Evolutionary conservation across 1,140 invertebrate genomes (phyloP).

Genomic region (Araneus ventricosus): DNA sequence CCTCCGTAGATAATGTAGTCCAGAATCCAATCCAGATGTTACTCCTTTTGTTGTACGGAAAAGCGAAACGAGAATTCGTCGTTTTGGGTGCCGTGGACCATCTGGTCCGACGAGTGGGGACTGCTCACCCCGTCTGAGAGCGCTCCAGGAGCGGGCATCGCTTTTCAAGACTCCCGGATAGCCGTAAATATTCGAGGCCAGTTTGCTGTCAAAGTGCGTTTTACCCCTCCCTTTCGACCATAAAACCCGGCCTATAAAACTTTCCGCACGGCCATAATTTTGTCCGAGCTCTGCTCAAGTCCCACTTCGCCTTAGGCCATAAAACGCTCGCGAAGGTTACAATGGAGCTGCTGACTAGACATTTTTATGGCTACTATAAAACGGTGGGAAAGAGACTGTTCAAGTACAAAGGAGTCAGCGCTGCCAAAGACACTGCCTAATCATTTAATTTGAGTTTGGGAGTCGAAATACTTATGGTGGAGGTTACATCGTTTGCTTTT

Average conservation of each 20-base stretch:
- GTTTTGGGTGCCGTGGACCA: constrained; percentile 21
- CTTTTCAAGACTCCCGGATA: constrained; percentile 68
- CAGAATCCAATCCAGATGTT: constrained; percentile 57
- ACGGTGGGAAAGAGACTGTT: constrained; percentile 55
- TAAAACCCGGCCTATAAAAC: constrained; percentile 76
- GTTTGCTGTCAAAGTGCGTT: constrained; percentile 70
- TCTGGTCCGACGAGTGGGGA: constrained; percentile 50
- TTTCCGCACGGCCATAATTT: constrained; percentile 76
- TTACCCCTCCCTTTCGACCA: constrained; percentile 75
- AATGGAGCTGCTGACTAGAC: constrained; percentile 67
- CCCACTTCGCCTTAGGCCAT: constrained; percentile 61
- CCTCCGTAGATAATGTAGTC: constrained; percentile 21
- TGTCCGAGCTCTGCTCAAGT: constrained; percentile 51
- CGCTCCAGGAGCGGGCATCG: constrained; percentile 26
- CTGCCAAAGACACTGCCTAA: constrained; percentile 72
- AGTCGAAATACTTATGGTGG: constrained; percentile 50
- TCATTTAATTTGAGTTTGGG: constrained; percentile 73
- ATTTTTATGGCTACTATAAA: constrained; percentile 76
- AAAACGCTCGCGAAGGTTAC: constrained; percentile 46
- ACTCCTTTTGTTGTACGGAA: constrained; percentile 8
- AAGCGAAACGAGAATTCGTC: not conserved
- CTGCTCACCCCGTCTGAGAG: constrained; percentile 51
- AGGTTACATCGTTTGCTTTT: constrained; percentile 68
- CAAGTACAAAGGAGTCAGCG: constrained; percentile 65
- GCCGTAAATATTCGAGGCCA: constrained; percentile 75